Base-by-base conservation (phyloP, 2,888 invertebrate genomes). In the Lepetodrilus schrolli region DNA sequence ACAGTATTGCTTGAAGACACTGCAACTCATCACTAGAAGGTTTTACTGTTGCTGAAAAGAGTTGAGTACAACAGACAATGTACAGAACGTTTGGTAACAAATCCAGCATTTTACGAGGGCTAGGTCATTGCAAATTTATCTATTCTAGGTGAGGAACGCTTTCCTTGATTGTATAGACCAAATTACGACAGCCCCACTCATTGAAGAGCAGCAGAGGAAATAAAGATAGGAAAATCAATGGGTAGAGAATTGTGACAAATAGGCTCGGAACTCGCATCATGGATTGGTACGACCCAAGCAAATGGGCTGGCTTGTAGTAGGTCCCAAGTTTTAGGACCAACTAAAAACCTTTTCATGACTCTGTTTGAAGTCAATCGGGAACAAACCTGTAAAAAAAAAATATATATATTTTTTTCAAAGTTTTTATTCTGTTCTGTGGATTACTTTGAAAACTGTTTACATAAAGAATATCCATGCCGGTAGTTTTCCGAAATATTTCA, bases 181-280 rank as follows among this genome's bases (percentile, higher is more conserved):
- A 68, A 68, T 68, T 68, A 47, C 38, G 38, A 47, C 68, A 23
- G 43, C 13, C 26, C 68, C 34, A n/a, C 68, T 68, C 47, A 26
- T 21, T 23, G 68, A 68, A 34, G 47, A 23, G n/a, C 23, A 10
- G 23, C 68, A 68, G 47, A 68, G 68, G 68, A 68, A 68, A 68
- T 68, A 68, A 68, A 68, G 68, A 68, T 68, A 47, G 47, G 47
- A 68, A 58, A 68, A 68, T 68, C 68, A 68, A 68, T 68, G 68
- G 21, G 43, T 43, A 47, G 68, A 43, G 68, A 68, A 68, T 68
- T 68, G 68, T 68, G 68, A 26, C 68, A 68, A 68, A 68, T 68
- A 47, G 68, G 47, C 68, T 20, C 68, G 47, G 68, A 26, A 68
- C 21, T 26, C n/a, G 13, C 20, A n/a, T 8, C 43, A 38, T 47